Evolutionary conservation across 2,113 vertebrate genomes (phyloP).

Genomic region (Tetrax tetrax): DNA sequence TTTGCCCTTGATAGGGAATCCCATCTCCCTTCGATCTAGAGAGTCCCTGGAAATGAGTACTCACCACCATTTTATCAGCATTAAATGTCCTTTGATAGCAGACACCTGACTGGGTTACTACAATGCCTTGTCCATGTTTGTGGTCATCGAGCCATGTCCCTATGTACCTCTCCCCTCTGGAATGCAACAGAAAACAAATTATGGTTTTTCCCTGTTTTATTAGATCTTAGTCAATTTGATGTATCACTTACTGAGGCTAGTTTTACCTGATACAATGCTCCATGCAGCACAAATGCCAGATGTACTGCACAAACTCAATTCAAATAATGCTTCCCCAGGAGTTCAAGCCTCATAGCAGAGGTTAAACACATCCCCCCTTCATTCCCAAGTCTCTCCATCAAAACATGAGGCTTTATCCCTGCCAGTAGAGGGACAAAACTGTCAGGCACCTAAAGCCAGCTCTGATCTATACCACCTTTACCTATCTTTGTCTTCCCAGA

Average conservation of each 20-base stretch:
- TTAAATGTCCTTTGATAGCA: slow-evolving; percentile 79
- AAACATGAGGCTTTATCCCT: background rate
- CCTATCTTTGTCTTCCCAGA: slow-evolving; percentile 77
- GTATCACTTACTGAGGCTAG: too few species aligned
- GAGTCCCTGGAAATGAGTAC: background rate
- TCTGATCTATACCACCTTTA: background rate
- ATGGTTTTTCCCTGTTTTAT: fast-evolving
- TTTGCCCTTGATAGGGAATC: fast-evolving
- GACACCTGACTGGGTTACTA: slow-evolving; percentile 75
- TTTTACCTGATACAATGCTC: fast-evolving
- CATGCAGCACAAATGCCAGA: background rate
- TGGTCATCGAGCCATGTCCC: slow-evolving; percentile 77
- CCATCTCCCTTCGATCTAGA: fast-evolving
- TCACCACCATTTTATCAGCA: slow-evolving; percentile 75
- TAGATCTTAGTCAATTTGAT: background rate
- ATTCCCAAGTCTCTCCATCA: background rate
- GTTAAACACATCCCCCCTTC: background rate
- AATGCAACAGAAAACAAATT: background rate
- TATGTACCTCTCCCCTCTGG: slow-evolving; percentile 78
- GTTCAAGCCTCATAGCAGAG: background rate
- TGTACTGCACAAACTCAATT: background rate
- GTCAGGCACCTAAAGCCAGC: background rate
- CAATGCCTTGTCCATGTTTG: slow-evolving; percentile 71
- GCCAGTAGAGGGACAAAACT: too few species aligned
- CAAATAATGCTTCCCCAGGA: too few species aligned